Base-by-base conservation (phyloP, 2,113 vertebrate genomes). In the Chaetodon auriga region DNA sequence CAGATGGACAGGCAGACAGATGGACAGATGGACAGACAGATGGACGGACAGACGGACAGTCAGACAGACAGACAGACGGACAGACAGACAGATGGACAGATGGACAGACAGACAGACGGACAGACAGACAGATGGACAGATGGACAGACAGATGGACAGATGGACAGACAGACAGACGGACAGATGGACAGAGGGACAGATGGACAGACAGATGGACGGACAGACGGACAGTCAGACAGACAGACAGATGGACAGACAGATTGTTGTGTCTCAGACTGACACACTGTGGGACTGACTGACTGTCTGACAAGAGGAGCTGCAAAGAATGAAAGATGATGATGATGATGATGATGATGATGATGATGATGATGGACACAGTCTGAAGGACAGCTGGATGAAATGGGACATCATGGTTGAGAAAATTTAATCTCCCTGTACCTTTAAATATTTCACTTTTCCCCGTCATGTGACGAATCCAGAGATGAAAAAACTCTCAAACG, bases 351-450 rank as follows among this genome's bases (percentile, higher is more conserved):
- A n/a, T n/a, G 7, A 54, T 2, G 36, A 13, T 5, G 19, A n/a
- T 0, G 12, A 55, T 21, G 54, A 30, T 7, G 13, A 18, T 51
- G 48, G 30, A 60, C 10, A 48, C n/a, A 36, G 3, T n/a, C 23
- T 46, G 14, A 23, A 8, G 15, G 45, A 55, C 5, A 21, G 9
- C 14, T 18, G 51, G 49, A 74, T 60, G 30, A 77, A 66, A 64
- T 23, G 15, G 35, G 23, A 38, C 7, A 41, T 45, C 14, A 23
- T 6, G 16, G 25, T n/a, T 35, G 7, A 45, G 36, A 53, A 25
- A 58, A 66, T 25, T 15, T 18, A 2, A 36, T 30, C 46, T 60
- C 3, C 64, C 7, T 64, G 16, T 83, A 87, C 80, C 84, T 87
- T 75, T 25, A n/a, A 19, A 65, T 64, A 25, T 14, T 60, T 77